phyloP scores from a whole-genome alignment of 2,888 invertebrate genomes.

The Cephus rjabovi region DNA sequence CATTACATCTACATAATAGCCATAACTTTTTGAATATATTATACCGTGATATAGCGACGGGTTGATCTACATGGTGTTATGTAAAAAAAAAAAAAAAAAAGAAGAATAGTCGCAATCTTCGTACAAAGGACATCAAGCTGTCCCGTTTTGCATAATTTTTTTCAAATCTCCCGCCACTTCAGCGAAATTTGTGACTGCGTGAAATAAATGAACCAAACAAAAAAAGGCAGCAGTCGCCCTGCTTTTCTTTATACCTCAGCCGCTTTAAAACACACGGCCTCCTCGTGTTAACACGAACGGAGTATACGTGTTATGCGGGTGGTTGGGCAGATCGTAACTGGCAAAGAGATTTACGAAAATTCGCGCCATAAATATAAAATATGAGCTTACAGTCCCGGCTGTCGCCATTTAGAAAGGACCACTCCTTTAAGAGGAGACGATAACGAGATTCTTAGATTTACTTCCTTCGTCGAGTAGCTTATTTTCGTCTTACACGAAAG shows the following conservation, averaged over 20 bases:
- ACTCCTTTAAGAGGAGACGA: background rate
- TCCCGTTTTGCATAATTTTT: background rate
- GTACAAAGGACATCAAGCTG: background rate
- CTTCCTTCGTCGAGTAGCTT: background rate
- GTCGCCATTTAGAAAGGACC: background rate
- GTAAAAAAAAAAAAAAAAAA: background rate
- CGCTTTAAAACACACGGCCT: background rate
- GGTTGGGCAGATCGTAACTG: background rate
- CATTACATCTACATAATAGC: conserved; percentile 1
- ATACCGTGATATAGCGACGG: background rate
- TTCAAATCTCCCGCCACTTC: background rate
- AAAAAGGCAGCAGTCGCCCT: background rate
- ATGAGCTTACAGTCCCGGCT: background rate
- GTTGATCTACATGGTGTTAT: background rate
- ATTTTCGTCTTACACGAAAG: background rate
- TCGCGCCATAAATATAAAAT: background rate
- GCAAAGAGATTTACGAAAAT: background rate
- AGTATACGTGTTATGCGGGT: background rate
- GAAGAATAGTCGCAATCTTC: background rate
- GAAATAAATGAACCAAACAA: background rate
- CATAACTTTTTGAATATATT: background rate
- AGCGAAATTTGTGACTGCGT: background rate
- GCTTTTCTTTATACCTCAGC: background rate
- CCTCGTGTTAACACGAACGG: background rate
- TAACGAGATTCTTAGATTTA: background rate